These are phyloP conservation scores for Drosophila sp. DNA, from an alignment of 1,140 invertebrate species.

Conservation along the genomic window DNA sequence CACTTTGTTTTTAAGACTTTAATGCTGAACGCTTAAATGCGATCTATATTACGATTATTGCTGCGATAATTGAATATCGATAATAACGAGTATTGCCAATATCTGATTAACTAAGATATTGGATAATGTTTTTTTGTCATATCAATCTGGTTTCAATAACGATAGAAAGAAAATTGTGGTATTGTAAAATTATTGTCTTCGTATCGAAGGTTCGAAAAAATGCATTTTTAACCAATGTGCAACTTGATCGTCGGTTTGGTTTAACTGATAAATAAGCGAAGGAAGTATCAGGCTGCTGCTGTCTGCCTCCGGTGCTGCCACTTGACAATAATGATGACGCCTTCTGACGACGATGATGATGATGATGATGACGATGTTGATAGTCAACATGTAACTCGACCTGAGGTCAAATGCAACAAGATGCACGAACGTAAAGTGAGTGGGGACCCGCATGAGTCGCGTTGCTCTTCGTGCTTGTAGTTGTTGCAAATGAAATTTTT, in stretches of 20 bases:
- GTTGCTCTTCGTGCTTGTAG: constrained; percentile 18
- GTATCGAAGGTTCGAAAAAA: too few relatives aligned
- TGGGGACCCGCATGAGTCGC: constrained; percentile 9
- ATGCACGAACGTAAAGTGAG: constrained; percentile 42
- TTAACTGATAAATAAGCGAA: constrained; percentile 65
- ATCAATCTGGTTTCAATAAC: too few relatives aligned
- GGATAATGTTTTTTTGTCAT: too few relatives aligned
- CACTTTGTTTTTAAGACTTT: too few relatives aligned
- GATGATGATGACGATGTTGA: constrained; percentile 1
- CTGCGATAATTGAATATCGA: too few relatives aligned
- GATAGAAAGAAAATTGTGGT: neutral
- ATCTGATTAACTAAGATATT: too few relatives aligned
- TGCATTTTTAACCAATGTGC: constrained; percentile 6
- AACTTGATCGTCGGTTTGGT: constrained; percentile 45
- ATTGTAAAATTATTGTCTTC: too few relatives aligned
- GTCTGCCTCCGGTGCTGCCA: constrained; percentile 32
- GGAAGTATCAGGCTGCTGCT: constrained; percentile 23
- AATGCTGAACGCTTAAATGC: too few relatives aligned
- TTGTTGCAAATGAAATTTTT: constrained; percentile 73
- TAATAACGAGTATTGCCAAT: too few relatives aligned
- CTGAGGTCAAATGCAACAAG: constrained; percentile 75
- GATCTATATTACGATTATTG: too few relatives aligned
- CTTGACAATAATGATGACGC: constrained; percentile 30
- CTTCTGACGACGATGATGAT: constrained; percentile 2
- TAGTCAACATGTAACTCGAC: constrained; percentile 63